These are phyloP conservation scores for Atherinomorus stipes DNA, from an alignment of 2,113 vertebrate species.

Conservation along the genomic window DNA sequence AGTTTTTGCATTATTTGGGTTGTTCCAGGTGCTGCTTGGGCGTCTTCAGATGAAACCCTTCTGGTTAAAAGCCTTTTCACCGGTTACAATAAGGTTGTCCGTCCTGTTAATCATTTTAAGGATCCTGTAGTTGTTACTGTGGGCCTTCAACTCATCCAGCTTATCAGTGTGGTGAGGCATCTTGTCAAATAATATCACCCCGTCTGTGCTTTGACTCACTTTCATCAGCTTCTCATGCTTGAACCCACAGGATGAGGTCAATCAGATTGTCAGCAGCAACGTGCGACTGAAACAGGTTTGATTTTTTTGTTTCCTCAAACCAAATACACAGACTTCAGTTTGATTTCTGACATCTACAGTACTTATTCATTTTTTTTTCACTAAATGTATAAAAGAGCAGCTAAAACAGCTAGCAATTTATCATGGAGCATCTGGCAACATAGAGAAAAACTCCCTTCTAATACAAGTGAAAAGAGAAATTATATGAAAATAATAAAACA, in stretches of 20 bases:
- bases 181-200: not conserved
- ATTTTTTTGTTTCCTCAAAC: slow-evolving; percentile 21
- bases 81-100: slow-evolving; percentile 90
- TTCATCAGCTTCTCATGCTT: slow-evolving; percentile 38
- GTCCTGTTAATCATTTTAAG: slow-evolving; percentile 90
- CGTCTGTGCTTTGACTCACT: not conserved
- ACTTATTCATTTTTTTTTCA: no score
- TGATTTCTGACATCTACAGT: no score
- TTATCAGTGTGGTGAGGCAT: slow-evolving; percentile 92
- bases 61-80: slow-evolving; percentile 88
- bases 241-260: slow-evolving; percentile 90
- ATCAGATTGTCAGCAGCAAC: slow-evolving; percentile 94
- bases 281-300: slow-evolving; percentile 91
- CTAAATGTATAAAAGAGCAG: no score
- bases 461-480: no score
- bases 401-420: no score
- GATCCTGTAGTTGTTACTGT: slow-evolving; percentile 89
- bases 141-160: slow-evolving; percentile 96
- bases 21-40: slow-evolving; percentile 70
- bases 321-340: no score
- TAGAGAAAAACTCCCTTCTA: no score
- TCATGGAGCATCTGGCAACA: no score
- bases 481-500: no score
- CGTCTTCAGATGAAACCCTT: slow-evolving; percentile 85
- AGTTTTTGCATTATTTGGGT: not conserved